Base-by-base conservation (phyloP, 2,797 vertebrate species). In the Gymnoscopelus braueri region DNA sequence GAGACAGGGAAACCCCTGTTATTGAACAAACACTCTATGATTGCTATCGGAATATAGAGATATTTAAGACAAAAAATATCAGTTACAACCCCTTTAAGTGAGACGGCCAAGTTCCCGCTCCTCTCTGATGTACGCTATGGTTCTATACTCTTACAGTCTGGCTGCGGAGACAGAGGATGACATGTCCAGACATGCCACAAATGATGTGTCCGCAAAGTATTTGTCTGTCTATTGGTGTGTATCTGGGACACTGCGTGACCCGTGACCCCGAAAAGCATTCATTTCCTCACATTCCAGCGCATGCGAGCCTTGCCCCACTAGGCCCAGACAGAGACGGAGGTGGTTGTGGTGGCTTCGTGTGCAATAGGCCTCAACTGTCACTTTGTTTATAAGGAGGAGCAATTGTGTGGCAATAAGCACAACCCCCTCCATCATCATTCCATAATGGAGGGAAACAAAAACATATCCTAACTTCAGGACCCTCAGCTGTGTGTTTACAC, bases 181-280 rank as follows among this genome's bases (percentile, higher is more conserved):
- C 70, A 72, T 75, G 74, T 73, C 47, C 55, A 60, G 62, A 71
- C 29, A 60, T 3, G 10, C 57, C 35, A 32, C 67, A 79, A 63
- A 8, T 81, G 79, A 78, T 63, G 26, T 55, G 56, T 74, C 73
- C 66, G 72, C 75, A 66, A 61, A 75, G 71, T 83, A 79, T 84
- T 77, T 71, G 74, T 76, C 55, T 60, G 60, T 23, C 80, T 80
- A 77, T 81, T 86, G 88, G 85, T 87, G 88, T 86, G 67, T 82
- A 87, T 89, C 87, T 87, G 85, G 87, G 84, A 79, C 86, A 82
- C 29, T 13, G 58, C 44, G 56, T 10, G 68, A 89, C 85, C 81
- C 56, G 64, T 85, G 73, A 89, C 85, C 84, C 55, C 62, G 39
- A 10, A 75, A 75, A 87, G 82, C 71, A 81, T 89, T 89, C 4